Base-by-base conservation (phyloP, 2,888 invertebrate species). In the Epinotia nisella region DNA sequence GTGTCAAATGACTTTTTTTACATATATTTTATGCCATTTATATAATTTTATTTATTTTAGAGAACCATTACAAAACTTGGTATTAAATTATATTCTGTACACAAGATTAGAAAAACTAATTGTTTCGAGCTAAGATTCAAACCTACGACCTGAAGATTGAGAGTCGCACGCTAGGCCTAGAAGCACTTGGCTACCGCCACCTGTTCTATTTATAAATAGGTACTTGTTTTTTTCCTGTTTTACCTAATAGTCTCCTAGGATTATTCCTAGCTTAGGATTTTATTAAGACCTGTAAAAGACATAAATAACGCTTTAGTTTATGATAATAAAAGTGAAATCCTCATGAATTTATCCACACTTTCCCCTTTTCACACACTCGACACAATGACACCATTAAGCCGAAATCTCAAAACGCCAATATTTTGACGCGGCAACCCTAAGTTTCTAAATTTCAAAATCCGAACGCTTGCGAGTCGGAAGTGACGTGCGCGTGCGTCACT, bases 401-500 rank as follows among this genome's bases (percentile, higher is more conserved):
- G 7, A 51, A 35, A 65, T 53, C 65, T 65, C 24, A 55, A 66
- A 56, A 56, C 56, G 39, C 53, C 65, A 66, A 66, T 66, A 66
- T 66, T 66, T 66, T 66, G 66, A 66, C 66, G 66, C 55, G 55
- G 5, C 10, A 56, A 66, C 66, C 66, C 66, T 55, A 55, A 65
- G 19, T 65, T 65, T 65, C 65, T 56, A 66, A 66, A 66, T 56
- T 66, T 66, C 55, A 66, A 66, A 66, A 66, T 56, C 55, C 41
- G 55, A 66, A 66, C 66, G 41, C 41, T 66, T 66, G 66, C 66
- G 21, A 15, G 66, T 21, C 87, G 92, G 93, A 92, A 87, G 87
- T 89, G 88, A 89, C 89, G 82, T 92, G 92, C 92, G 92, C 90
- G 93, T 92, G 92, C 82, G 83, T 76, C 78, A 83, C 87, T 90